Conservation (phyloP, 1,140 invertebrate genomes). For the Lordiphosa mommai region DNA sequence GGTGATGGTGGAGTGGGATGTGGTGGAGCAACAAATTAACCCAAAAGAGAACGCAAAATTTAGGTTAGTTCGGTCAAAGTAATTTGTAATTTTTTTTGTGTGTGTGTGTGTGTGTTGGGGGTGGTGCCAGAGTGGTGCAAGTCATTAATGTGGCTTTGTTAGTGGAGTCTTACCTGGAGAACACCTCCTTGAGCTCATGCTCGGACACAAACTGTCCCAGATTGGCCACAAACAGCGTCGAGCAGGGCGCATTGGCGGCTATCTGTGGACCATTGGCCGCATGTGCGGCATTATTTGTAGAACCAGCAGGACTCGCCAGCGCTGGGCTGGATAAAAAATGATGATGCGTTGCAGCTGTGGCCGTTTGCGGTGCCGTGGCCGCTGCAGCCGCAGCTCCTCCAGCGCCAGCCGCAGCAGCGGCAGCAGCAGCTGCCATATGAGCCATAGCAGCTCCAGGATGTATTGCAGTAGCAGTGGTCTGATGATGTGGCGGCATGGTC, state of each 20-base stretch:
- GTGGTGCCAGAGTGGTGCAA: conserved; percentile 1
- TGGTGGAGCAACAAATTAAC: conserved; percentile 42
- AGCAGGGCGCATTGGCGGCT: conserved; percentile 90
- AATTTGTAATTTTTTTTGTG: conserved; percentile 7
- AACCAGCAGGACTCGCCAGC: conserved; percentile 92
- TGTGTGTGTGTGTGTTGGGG: conserved; percentile 6
- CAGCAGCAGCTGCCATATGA: conserved; percentile 81
- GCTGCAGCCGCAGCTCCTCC: conserved; percentile 35
- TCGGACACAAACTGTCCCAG: conserved; percentile 97
- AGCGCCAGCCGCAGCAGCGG: conserved; percentile 45
- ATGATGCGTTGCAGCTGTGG: conserved; percentile 78
- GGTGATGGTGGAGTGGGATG: neutral
- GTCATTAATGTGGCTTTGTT: neutral
- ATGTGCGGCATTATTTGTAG: conserved; percentile 82
- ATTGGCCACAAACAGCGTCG: conserved; percentile 98
- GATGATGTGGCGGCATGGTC: conserved; percentile 83
- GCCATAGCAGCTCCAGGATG: conserved; percentile 89
- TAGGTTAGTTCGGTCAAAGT: conserved; percentile 3
- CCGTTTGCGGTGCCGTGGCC: conserved; percentile 55
- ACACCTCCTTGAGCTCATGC: conserved; percentile 98
- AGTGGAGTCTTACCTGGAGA: conserved; percentile 89
- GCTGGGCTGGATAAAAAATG: conserved; percentile 91
- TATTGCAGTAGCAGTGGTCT: conserved; percentile 75
- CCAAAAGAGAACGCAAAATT: conserved; percentile 42
- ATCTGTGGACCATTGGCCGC: conserved; percentile 79